Percentiles rank a stretch among this genome's conserved stretches.
Conservation (phyloP, 2,797 vertebrate genomes). For the Lepidocolaptes lacrymiger region DNA sequence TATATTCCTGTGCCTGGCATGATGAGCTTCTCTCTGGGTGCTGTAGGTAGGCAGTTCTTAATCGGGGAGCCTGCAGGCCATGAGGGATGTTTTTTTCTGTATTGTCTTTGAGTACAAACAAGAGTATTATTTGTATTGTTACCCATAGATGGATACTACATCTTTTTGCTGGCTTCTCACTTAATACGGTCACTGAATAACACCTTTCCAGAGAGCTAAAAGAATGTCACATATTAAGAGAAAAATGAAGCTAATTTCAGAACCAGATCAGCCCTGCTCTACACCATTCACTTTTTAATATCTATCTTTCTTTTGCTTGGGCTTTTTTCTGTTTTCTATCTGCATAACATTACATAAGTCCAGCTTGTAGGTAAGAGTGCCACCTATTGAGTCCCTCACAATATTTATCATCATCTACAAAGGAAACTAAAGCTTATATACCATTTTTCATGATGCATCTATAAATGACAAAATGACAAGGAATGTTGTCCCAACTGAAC, state of each 20-base stretch:
- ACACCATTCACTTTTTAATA: constrained; percentile 18
- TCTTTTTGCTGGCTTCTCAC: neutral
- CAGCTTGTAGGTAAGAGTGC: constrained; percentile 70
- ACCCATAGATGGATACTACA: neutral
- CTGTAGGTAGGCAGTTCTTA: neutral
- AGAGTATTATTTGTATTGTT: neutral
- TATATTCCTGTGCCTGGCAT: rapidly evolving
- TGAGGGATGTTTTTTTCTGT: neutral
- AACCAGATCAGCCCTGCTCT: neutral
- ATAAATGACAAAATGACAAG: neutral
- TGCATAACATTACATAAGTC: neutral
- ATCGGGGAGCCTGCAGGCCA: neutral
- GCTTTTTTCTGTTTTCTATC: neutral
- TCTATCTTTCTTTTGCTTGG: neutral
- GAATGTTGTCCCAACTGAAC: neutral
- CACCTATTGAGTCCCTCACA: constrained; percentile 66
- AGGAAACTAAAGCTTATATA: neutral
- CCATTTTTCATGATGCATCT: neutral
- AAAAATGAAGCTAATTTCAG: constrained; percentile 15
- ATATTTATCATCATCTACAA: neutral
- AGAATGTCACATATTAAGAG: neutral
- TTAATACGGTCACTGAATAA: neutral
- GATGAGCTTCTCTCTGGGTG: neutral
- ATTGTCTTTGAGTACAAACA: neutral
- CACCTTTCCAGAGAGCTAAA: neutral